A percentile compares a stretch with the other conserved stretches of the same genome.
phyloP scores from a whole-genome alignment of 1,140 invertebrate genomes.

The Pteromalus puparum region DNA sequence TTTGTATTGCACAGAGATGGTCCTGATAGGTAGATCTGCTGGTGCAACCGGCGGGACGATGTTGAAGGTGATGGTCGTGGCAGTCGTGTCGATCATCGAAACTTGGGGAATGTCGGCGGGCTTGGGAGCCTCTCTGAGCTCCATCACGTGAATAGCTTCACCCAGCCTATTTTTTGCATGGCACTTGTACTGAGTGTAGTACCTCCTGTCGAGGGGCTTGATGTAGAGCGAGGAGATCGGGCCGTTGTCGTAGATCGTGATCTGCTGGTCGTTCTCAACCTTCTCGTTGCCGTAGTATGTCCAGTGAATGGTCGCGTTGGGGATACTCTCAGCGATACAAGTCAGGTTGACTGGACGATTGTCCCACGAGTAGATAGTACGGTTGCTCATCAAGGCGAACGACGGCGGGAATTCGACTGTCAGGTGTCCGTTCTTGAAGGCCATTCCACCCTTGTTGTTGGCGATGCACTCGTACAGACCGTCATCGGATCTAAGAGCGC shows the following conservation, averaged over 20 bases:
- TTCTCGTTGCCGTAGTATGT: constrained; percentile 75
- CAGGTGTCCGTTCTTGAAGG: constrained; percentile 87
- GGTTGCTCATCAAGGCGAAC: constrained; percentile 84
- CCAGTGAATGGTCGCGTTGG: constrained; percentile 94
- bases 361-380: constrained; percentile 88
- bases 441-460: constrained; percentile 84
- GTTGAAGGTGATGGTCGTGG: constrained; percentile 88
- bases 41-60: constrained; percentile 84
- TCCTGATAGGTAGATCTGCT: constrained; percentile 83
- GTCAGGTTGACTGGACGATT: constrained; percentile 87
- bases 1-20: constrained; percentile 86
- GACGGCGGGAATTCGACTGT: constrained; percentile 89
- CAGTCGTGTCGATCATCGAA: constrained; percentile 81
- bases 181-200: constrained; percentile 89
- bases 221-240: constrained; percentile 83
- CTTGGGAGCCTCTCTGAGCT: constrained; percentile 82
- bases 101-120: constrained; percentile 78
- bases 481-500: constrained; percentile 81
- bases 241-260: constrained; percentile 80
- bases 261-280: constrained; percentile 75
- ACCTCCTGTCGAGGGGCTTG: constrained; percentile 78
- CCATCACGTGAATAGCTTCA: constrained; percentile 79
- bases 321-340: constrained; percentile 92
- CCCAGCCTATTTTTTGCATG: constrained; percentile 87
- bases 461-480: constrained; percentile 93